Base-by-base conservation (phyloP, 2,113 vertebrate genomes). In the Miniopterus natalensis region DNA sequence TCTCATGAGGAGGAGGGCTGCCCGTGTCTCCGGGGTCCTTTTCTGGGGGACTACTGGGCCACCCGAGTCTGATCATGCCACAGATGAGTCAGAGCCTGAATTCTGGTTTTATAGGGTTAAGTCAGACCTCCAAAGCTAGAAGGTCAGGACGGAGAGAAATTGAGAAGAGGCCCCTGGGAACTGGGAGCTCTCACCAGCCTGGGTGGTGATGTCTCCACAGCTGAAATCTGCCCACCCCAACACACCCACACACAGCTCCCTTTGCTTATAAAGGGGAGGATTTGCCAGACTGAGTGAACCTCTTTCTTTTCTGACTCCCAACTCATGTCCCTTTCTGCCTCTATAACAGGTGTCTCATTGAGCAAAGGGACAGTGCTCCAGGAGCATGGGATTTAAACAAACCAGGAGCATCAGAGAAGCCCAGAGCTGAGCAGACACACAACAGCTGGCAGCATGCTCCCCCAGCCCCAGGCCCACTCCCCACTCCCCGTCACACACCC, bases 401-500 rank as follows among this genome's bases (percentile, higher is more conserved):
- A 66, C 81, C 70, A 55, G 49, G n/a, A 40, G 75, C 65, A 9
- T 1, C 4, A 23, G 40, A 47, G 40, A 31, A 59, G 13, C 7
- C 78, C 49, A 11, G 81, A 85, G n/a, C 47, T 25, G 36, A 5
- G 55, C 27, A 40, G 42, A 25, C 57, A 21, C 2, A 3, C 51
- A 8, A 29, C 5, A 61, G 78, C 15, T 1, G 18, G 15, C 27
- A 25, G 14, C 0, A 3, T 1, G 78, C 57, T 7, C 61, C 4
- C 6, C 23, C 3, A 1, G n/a, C 83, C 31, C 36, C 29, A 20
- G 2, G 13, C 29, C 65, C 0, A 0, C 47, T 0, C 5, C 15
- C 84, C 27, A 3, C 75, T 53, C 36, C 21, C 0, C 0, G 8
- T 20, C 65, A 88, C 96, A 4, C 36, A 97, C 96, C 98, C 98